Evolutionary conservation across 2,797 vertebrate species (phyloP).

Genomic region (Perodicticus potto): DNA sequence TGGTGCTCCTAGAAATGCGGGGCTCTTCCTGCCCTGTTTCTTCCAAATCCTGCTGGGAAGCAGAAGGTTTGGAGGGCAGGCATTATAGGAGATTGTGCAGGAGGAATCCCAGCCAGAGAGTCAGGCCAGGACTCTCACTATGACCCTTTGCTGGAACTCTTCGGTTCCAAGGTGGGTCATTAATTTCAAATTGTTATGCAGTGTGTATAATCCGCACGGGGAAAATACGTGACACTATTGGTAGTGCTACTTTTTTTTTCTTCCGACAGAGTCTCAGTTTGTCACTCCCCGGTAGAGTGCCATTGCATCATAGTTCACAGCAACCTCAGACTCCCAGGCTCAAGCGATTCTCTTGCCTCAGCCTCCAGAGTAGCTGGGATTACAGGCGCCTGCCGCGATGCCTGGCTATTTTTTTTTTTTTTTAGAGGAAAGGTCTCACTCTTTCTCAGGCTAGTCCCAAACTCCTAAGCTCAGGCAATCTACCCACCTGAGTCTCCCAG

Average conservation of each 20-base stretch:
- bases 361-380: no score
- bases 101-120: slow-evolving; percentile 60
- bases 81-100: background rate
- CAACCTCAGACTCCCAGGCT: no score
- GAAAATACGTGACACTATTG: background rate
- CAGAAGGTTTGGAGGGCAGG: background rate
- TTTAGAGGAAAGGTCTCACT: no score
- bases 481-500: no score
- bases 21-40: background rate
- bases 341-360: no score
- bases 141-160: slow-evolving; percentile 63
- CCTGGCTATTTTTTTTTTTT: no score
- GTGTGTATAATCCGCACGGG: slow-evolving; percentile 49
- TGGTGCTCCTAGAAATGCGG: background rate
- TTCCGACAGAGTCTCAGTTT: no score
- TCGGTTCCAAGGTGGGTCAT: slow-evolving; percentile 59
- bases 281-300: no score
- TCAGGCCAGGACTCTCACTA: slow-evolving; percentile 42
- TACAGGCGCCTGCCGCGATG: no score
- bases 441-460: no score
- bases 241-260: background rate
- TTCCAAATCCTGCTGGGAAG: background rate
- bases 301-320: no score
- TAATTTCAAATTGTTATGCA: slow-evolving; percentile 24
- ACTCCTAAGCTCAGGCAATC: no score